These are phyloP conservation scores for Takifugu flavidus DNA, from an alignment of 2,113 vertebrate genomes.

Conservation along the genomic window DNA sequence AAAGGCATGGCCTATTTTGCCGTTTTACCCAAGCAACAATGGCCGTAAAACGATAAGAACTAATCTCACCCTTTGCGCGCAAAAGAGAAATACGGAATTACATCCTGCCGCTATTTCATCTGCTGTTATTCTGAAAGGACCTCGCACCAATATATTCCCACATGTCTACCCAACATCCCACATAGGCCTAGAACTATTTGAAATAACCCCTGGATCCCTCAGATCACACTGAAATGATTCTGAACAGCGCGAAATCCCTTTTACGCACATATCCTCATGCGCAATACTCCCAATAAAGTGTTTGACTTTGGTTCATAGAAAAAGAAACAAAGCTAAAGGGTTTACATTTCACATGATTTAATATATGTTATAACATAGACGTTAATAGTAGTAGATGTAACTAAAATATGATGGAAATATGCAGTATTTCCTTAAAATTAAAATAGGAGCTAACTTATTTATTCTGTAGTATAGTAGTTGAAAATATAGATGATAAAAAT, in stretches of 20 bases:
- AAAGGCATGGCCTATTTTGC: slow-evolving; percentile 56
- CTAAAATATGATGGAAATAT: no score
- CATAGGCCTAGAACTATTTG: slow-evolving; percentile 34
- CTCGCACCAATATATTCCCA: slow-evolving; percentile 40
- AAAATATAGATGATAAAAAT: slow-evolving; percentile 1
- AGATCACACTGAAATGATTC: slow-evolving; percentile 23
- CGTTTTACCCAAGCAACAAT: slow-evolving; percentile 28
- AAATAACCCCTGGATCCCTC: slow-evolving; percentile 33
- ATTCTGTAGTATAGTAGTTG: neutral
- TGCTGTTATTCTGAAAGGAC: slow-evolving; percentile 25
- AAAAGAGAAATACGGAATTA: slow-evolving; percentile 31
- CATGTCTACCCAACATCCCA: slow-evolving; percentile 15
- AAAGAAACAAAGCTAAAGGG: neutral
- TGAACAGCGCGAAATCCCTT: slow-evolving; percentile 34
- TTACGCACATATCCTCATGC: slow-evolving; percentile 32
- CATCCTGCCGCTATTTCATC: slow-evolving; percentile 23
- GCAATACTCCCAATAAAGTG: slow-evolving; percentile 39
- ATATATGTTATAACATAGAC: no score
- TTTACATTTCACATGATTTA: neutral
- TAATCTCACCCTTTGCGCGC: slow-evolving; percentile 28
- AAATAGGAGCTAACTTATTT: no score
- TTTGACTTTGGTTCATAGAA: slow-evolving; percentile 25
- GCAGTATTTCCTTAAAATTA: no score
- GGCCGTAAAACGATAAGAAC: slow-evolving; percentile 28
- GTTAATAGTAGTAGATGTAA: no score